Conservation (phyloP, 2,113 vertebrate genomes). For the Muscicapa adusta region DNA sequence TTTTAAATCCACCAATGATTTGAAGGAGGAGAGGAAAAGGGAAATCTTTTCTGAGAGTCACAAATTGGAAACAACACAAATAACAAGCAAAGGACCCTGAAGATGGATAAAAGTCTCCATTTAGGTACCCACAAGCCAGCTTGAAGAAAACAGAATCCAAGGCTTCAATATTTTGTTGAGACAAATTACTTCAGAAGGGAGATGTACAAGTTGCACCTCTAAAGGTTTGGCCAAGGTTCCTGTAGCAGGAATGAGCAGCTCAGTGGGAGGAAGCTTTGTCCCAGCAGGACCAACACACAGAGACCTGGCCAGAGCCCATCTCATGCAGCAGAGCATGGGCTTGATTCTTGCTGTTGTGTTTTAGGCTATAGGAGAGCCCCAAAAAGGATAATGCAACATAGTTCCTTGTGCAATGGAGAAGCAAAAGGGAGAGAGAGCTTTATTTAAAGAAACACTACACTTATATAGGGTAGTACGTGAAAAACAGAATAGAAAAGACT, state of each 20-base stretch:
- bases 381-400: no score
- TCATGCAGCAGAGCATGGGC: rapidly evolving
- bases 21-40: not conserved
- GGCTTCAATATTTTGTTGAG: not conserved
- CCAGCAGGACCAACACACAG: not conserved
- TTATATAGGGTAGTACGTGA: no score
- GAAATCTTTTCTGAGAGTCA: not conserved
- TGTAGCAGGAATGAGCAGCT: not conserved
- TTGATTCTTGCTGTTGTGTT: not conserved
- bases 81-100: not conserved
- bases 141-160: not conserved
- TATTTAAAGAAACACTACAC: no score
- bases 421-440: no score
- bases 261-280: not conserved
- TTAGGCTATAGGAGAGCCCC: no score
- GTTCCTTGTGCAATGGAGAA: no score
- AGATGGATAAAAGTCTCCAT: not conserved
- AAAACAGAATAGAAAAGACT: no score
- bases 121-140: not conserved
- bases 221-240: not conserved
- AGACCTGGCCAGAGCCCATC: not conserved
- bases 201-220: not conserved
- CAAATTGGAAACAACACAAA: not conserved
- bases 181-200: not conserved
- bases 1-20: not conserved